These are phyloP conservation scores for Ceratitis capitata DNA, from an alignment of 1,140 invertebrate genomes.

Conservation along the genomic window DNA sequence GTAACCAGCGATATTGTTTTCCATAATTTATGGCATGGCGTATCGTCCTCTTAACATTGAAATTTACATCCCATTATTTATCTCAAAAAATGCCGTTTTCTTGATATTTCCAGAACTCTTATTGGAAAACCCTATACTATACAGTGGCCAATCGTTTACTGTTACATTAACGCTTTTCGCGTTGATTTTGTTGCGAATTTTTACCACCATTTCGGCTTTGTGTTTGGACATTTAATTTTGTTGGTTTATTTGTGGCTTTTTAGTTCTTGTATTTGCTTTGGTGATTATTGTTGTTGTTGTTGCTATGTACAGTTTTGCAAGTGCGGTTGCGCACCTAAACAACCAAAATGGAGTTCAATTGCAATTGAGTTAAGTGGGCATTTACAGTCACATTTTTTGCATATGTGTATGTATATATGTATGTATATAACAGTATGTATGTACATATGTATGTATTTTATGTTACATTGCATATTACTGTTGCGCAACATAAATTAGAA, in stretches of 20 bases:
- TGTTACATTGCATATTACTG: too few relatives aligned
- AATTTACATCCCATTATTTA: too few relatives aligned
- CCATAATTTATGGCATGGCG: too few relatives aligned
- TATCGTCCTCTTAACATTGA: too few relatives aligned
- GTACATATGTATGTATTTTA: not conserved
- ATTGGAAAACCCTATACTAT: too few relatives aligned
- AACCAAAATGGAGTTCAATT: constrained; percentile 32
- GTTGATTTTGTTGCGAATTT: constrained; percentile 21
- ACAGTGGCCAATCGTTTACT: not conserved
- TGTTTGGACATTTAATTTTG: not conserved
- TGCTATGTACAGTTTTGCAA: not conserved
- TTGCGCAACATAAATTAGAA: too few relatives aligned
- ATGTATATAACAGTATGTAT: not conserved
- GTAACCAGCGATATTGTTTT: too few relatives aligned
- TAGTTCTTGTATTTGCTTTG: not conserved
- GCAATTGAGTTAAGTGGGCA: constrained; percentile 14
- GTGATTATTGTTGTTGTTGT: not conserved
- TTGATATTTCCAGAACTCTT: too few relatives aligned
- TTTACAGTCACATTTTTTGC: not conserved
- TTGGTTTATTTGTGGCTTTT: not conserved
- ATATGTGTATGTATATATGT: not conserved
- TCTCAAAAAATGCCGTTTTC: too few relatives aligned
- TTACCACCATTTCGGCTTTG: too few relatives aligned
- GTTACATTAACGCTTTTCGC: constrained; percentile 36
- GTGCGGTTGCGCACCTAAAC: constrained; percentile 24